Conservation (phyloP, 2,797 vertebrate genomes). For the Crypturellus tataupa region DNA sequence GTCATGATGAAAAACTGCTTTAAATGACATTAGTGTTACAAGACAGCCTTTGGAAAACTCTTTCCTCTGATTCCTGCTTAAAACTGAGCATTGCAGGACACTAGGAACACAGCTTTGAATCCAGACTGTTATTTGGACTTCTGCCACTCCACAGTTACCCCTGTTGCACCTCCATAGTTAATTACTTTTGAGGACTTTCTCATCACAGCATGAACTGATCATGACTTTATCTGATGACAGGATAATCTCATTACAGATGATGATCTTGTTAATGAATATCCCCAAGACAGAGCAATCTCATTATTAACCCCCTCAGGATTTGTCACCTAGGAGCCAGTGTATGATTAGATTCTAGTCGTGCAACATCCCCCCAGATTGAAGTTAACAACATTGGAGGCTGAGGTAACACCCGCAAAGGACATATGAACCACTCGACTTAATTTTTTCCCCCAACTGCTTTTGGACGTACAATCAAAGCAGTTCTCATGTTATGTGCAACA, state of each 20-base stretch:
- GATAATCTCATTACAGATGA: slow-evolving; percentile 78
- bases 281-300: slow-evolving; percentile 75
- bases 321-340: slow-evolving; percentile 63
- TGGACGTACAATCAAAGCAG: neutral
- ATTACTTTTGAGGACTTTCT: slow-evolving; percentile 76
- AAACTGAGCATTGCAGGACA: neutral
- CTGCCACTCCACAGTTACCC: neutral
- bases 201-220: slow-evolving; percentile 60
- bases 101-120: neutral
- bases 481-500: neutral
- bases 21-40: neutral
- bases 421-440: neutral
- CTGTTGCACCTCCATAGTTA: slow-evolving; percentile 55
- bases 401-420: neutral
- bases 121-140: neutral
- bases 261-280: slow-evolving; percentile 79
- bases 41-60: neutral
- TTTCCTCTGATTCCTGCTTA: neutral
- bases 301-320: slow-evolving; percentile 78
- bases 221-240: slow-evolving; percentile 72
- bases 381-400: neutral
- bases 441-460: neutral
- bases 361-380: neutral
- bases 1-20: neutral
- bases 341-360: slow-evolving; percentile 26